Percentiles rank a stretch among this genome's conserved stretches.
Evolutionary conservation across 2,797 vertebrate species (phyloP).

Genomic region (Oceanodroma leucorhoa): DNA sequence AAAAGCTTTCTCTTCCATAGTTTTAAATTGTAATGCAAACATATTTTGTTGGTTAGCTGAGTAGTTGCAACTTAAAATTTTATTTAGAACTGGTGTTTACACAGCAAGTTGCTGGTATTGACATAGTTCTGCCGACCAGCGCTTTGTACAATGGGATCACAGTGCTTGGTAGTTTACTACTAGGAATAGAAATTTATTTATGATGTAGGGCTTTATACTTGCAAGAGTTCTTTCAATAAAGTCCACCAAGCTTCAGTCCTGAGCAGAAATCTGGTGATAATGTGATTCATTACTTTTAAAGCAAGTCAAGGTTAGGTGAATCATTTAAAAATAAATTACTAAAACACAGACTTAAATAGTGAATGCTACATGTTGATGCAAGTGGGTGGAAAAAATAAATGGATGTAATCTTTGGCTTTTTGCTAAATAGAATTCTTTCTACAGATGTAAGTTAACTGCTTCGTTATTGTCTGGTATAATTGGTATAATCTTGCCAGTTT

Average conservation of each 20-base stretch:
- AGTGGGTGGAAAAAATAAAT: background rate
- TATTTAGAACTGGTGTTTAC: background rate
- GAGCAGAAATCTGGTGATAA: background rate
- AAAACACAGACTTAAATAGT: background rate
- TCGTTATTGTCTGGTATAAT: background rate
- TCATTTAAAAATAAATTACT: background rate
- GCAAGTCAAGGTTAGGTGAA: background rate
- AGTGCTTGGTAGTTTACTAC: background rate
- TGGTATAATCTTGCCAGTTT: accelerated
- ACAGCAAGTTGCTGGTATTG: background rate
- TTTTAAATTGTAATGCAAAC: background rate
- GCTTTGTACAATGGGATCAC: background rate
- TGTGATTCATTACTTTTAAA: background rate
- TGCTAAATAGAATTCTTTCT: background rate
- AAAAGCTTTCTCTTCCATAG: background rate
- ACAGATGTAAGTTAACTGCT: background rate
- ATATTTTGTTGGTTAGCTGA: background rate
- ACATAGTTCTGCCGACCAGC: background rate
- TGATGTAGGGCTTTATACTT: background rate
- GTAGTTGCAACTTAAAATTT: background rate
- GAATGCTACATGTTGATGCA: background rate
- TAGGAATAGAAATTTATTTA: background rate
- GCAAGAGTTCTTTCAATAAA: background rate
- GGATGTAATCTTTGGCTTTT: background rate
- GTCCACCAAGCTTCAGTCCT: background rate